A percentile compares a stretch with the other conserved stretches of the same genome.
Evolutionary conservation across 1,140 invertebrate genomes (phyloP).

Genomic region (Drosophila pandora): DNA sequence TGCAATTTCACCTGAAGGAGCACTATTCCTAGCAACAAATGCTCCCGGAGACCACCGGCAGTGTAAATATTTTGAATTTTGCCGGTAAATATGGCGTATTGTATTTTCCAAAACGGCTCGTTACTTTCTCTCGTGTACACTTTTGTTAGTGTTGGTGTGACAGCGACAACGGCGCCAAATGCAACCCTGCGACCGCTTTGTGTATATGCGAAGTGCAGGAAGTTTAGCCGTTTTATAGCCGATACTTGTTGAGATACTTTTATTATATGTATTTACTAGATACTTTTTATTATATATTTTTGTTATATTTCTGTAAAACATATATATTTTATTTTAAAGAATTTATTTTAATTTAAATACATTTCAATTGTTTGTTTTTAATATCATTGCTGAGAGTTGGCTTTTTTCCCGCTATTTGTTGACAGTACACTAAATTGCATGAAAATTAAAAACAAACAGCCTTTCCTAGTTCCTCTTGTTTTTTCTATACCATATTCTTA

Average conservation of each 20-base stretch:
- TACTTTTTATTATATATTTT: too few species aligned
- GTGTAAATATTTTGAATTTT: slow-evolving; percentile 83
- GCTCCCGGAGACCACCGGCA: slow-evolving; percentile 52
- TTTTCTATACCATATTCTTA: too few species aligned
- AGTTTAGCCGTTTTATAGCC: not conserved
- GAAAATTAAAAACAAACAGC: too few species aligned
- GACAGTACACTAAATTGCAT: too few species aligned
- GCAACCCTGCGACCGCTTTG: slow-evolving; percentile 69
- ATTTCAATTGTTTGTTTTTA: too few species aligned
- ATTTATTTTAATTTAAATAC: too few species aligned
- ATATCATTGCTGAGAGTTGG: too few species aligned
- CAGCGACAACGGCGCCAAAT: slow-evolving; percentile 52
- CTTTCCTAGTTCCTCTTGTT: too few species aligned
- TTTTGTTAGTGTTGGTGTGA: slow-evolving; percentile 62
- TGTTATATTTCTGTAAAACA: too few species aligned
- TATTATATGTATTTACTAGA: too few species aligned
- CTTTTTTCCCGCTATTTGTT: too few species aligned
- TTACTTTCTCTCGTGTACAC: slow-evolving; percentile 75
- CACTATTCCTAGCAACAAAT: slow-evolving; percentile 31
- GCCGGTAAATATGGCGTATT: slow-evolving; percentile 83
- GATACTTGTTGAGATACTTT: not conserved
- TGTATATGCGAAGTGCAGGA: slow-evolving; percentile 45
- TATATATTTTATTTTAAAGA: too few species aligned
- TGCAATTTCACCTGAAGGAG: slow-evolving; percentile 19
- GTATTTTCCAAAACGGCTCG: slow-evolving; percentile 81